Conservation (phyloP, 2,888 invertebrate genomes). For the Pristionchus fissidentatus region DNA sequence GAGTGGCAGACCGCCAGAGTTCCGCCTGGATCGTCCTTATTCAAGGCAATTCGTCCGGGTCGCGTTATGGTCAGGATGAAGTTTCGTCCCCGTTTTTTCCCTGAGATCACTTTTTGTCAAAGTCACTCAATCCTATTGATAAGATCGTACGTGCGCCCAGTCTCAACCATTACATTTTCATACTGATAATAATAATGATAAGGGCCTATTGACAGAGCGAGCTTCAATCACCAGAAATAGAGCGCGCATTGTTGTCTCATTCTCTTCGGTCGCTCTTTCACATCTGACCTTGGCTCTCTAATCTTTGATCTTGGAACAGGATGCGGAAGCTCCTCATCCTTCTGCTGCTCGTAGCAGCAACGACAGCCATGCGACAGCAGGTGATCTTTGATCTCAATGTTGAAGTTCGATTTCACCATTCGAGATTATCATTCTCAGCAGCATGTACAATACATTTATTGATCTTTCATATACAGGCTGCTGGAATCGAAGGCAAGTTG, state of each 20-base stretch:
- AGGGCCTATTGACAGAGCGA: too few species aligned
- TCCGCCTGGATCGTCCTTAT: too few species aligned
- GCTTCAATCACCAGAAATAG: too few species aligned
- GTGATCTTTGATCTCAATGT: constrained; percentile 7
- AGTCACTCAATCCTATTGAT: too few species aligned
- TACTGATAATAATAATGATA: too few species aligned
- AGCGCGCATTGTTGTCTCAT: background rate
- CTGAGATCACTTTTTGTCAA: too few species aligned
- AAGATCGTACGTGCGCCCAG: too few species aligned
- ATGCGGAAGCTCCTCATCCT: background rate
- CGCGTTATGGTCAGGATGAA: too few species aligned
- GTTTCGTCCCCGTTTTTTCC: too few species aligned
- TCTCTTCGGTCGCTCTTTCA: background rate
- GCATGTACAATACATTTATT: background rate
- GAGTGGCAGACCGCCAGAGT: background rate
- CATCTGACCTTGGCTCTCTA: background rate
- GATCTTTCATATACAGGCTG: constrained; percentile 54
- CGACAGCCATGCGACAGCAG: constrained; percentile 39
- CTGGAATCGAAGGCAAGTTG: constrained; percentile 61
- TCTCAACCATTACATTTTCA: too few species aligned
- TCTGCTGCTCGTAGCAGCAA: background rate
- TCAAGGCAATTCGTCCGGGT: too few species aligned
- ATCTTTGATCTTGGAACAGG: background rate
- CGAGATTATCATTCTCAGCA: background rate
- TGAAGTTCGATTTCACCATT: background rate